Percentiles rank a stretch among this genome's conserved stretches.
Conservation (phyloP, 2,888 invertebrate genomes). For the Apantesis nais region DNA sequence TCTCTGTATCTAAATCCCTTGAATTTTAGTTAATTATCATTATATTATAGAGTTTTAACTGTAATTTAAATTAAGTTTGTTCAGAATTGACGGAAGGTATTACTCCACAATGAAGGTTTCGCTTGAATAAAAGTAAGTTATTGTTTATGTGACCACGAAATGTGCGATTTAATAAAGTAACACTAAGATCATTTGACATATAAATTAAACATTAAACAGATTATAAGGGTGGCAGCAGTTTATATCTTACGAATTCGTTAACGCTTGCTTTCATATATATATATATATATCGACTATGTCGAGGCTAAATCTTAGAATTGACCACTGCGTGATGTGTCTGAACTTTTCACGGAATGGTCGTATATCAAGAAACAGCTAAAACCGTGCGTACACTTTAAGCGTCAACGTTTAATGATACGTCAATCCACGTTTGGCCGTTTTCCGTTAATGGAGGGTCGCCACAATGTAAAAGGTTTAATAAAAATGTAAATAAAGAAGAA, state of each 20-base stretch:
- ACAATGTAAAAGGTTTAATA: background rate
- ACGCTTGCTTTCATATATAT: background rate
- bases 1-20: background rate
- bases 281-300: too few relatives aligned
- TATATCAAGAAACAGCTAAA: background rate
- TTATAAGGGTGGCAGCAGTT: background rate
- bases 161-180: background rate
- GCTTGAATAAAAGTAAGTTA: background rate
- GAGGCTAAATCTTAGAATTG: background rate
- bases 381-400: background rate
- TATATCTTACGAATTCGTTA: background rate
- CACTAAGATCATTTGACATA: background rate
- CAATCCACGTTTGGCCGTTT: background rate
- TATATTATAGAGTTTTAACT: background rate
- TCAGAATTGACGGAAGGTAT: background rate
- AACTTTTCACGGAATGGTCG: background rate
- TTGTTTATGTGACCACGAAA: background rate
- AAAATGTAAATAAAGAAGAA: background rate
- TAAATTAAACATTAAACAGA: too few relatives aligned
- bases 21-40: background rate
- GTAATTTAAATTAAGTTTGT: background rate
- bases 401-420: background rate
- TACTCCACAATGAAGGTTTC: background rate
- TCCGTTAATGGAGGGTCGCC: background rate
- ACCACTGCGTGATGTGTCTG: too few relatives aligned